Evolutionary conservation across 2,888 invertebrate species (phyloP), one percentile per base, ranked within the genome.

Genomic region (Gandaritis pyraliata): DNA sequence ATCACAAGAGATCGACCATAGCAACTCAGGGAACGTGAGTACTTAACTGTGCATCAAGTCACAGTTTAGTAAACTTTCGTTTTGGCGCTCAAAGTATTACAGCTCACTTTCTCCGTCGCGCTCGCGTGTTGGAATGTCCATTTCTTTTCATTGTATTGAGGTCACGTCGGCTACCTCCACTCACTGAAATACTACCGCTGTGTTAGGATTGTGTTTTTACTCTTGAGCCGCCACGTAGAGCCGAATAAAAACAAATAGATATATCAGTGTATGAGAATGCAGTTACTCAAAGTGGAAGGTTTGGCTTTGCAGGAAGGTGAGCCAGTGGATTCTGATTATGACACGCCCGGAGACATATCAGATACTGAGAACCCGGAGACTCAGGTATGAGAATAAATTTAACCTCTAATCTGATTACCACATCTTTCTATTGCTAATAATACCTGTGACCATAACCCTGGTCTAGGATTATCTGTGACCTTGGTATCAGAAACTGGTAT

Each of bases 361-460:
- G 92, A 94, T 48, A 93, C 86, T 75, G 95, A 95, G 71, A 95
- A 95, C 82, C 95, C 95, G 0, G 96, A 96, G 80, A 95, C 94
- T 50, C 95, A 96, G 93, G 95, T 94, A 82, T 83, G 38, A 46
- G 10, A 16, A 45, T n/a, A n/a, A n/a, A n/a, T n/a, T 16, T 46
- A 30, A 11, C 36, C 13, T 1, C n/a, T 58, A 51, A 58, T 50
- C 23, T 23, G 8, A 57, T 54, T 50, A 53, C n/a, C 13, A 18
- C 3, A 23, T 6, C 6, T 23, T 18, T 45, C 15, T 23, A 23
- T 49, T 13, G 33, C 18, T 38, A 23, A 8, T 10, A 10, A 11
- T 33, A 33, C 33, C 2, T 33, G 2, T 23, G 3, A 33, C 8
- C 33, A 23, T 23, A 23, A 5, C 1, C 23, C 23, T 23, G 1